Conservation (phyloP, 1,140 invertebrate species). For the Calliphora vicina region DNA sequence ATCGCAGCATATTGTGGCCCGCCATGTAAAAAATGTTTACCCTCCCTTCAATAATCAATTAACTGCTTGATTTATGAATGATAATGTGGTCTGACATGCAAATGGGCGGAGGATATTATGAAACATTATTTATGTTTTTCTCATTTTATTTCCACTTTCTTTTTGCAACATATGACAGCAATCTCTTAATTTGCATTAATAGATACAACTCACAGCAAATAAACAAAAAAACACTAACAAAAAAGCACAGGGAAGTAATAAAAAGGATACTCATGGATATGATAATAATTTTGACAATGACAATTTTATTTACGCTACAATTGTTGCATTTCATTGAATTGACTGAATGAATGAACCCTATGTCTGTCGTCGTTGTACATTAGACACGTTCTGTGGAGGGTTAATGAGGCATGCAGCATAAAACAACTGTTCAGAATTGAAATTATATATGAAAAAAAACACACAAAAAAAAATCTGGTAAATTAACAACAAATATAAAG, state of each 20-base stretch:
- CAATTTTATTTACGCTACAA: slow-evolving; percentile 32
- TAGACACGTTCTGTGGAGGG: background rate
- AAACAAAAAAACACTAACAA: background rate
- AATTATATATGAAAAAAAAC: background rate
- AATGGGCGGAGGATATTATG: slow-evolving; percentile 29
- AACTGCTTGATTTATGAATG: slow-evolving; percentile 60
- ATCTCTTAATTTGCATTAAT: slow-evolving; percentile 62
- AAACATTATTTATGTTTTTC: background rate
- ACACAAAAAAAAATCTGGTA: background rate
- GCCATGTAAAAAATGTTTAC: background rate
- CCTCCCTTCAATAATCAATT: slow-evolving; percentile 35
- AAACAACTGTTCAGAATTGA: background rate
- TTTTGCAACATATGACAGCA: slow-evolving; percentile 54
- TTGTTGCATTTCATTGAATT: slow-evolving; percentile 3
- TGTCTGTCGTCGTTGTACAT: background rate
- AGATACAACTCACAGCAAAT: slow-evolving; percentile 26
- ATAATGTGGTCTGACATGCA: slow-evolving; percentile 59
- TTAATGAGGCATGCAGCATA: slow-evolving; percentile 23
- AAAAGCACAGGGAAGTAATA: background rate
- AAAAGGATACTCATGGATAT: no score
- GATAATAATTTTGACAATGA: slow-evolving; percentile 7
- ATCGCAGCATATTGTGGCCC: background rate
- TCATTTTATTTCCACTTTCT: slow-evolving; percentile 2
- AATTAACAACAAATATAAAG: background rate
- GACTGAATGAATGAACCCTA: background rate